Evolutionary conservation across 2,888 invertebrate species (phyloP).

Genomic region (Trissolcus japonicus): DNA sequence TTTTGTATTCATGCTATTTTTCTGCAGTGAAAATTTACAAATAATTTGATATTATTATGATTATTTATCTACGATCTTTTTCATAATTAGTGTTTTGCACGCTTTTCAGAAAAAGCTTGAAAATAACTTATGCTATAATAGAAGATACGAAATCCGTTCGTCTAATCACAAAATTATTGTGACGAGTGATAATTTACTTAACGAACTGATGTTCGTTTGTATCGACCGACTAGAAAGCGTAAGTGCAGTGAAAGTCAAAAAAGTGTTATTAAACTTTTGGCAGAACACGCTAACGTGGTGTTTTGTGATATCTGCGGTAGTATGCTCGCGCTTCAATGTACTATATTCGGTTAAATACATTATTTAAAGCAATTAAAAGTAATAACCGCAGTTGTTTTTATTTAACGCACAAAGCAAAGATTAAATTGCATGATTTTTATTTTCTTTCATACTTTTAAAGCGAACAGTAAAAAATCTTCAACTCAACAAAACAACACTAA

Average conservation of each 20-base stretch:
- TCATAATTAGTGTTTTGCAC: too few relatives aligned
- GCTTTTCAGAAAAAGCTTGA: too few relatives aligned
- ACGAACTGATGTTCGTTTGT: not conserved
- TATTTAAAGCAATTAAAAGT: not conserved
- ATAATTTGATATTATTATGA: too few relatives aligned
- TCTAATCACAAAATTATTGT: slow-evolving; percentile 9
- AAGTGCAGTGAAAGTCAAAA: slow-evolving; percentile 21
- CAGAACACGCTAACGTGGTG: slow-evolving; percentile 4
- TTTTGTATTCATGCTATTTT: too few relatives aligned
- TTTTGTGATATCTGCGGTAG: slow-evolving; percentile 4
- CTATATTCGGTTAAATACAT: not conserved
- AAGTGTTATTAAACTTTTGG: slow-evolving; percentile 15
- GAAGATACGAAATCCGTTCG: not conserved
- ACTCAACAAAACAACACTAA: too few relatives aligned
- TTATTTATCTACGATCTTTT: too few relatives aligned
- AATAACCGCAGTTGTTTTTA: not conserved
- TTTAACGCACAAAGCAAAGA: not conserved
- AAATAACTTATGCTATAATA: too few relatives aligned
- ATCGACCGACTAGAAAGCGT: slow-evolving; percentile 14
- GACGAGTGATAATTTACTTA: slow-evolving; percentile 10
- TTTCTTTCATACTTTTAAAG: not conserved
- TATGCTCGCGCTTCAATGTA: not conserved
- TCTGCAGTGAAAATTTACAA: too few relatives aligned
- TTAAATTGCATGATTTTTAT: not conserved
- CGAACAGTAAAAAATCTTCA: too few relatives aligned